These are phyloP conservation scores for Brachyistius frenatus DNA, from an alignment of 2,113 vertebrate genomes.

Conservation along the genomic window DNA sequence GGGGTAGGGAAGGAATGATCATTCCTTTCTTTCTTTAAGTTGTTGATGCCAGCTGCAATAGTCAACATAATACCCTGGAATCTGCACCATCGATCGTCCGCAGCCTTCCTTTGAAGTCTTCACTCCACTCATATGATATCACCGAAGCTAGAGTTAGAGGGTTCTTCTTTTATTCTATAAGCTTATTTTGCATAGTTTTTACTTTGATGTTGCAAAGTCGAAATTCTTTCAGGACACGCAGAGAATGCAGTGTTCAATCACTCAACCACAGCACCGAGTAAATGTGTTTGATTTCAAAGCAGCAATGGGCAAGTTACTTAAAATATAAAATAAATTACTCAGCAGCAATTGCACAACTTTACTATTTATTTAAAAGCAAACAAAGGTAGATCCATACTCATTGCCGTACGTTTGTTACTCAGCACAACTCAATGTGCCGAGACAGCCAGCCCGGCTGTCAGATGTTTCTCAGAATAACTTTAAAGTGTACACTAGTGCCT, in stretches of 20 bases:
- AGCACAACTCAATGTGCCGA: background rate
- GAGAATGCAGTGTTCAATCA: constrained; percentile 19
- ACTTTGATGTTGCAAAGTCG: constrained; percentile 62
- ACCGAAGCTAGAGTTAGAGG: constrained; percentile 45
- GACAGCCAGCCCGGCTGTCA: background rate
- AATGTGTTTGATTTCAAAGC: constrained; percentile 1
- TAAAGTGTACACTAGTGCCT: too few species aligned
- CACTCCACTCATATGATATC: constrained; percentile 51
- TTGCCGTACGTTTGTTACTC: background rate
- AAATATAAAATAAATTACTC: constrained; percentile 9
- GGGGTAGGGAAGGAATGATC: constrained; percentile 5
- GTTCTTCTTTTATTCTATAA: constrained; percentile 15
- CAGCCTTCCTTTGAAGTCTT: constrained; percentile 60
- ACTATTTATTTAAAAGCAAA: background rate
- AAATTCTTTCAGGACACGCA: constrained; percentile 43
- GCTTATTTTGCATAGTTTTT: constrained; percentile 59
- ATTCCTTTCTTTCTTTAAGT: constrained; percentile 31
- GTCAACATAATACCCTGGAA: constrained; percentile 60
- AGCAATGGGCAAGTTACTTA: background rate
- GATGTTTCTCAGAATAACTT: background rate
- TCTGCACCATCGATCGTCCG: constrained; percentile 41
- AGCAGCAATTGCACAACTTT: background rate
- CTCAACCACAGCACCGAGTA: background rate
- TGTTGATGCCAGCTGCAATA: constrained; percentile 44
- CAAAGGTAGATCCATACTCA: background rate